Base-by-base conservation (phyloP, 2,888 invertebrate genomes). In the Electrophaes corylata region DNA sequence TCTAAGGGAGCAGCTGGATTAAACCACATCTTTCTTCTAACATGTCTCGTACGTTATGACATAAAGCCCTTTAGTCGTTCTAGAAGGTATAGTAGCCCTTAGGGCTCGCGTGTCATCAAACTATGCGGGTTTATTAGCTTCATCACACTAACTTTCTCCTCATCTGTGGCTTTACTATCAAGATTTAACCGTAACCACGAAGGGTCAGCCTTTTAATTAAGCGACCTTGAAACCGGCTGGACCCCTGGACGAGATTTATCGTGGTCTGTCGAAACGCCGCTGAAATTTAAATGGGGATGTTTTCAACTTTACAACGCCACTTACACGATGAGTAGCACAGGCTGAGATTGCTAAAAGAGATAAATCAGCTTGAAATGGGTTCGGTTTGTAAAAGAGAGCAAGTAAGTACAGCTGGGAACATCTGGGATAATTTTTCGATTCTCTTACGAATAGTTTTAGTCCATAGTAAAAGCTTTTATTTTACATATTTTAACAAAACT, bases 161-260 rank as follows among this genome's bases (percentile, higher is more conserved):
- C n/a, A 31, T 43, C 59, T 55, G 46, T 54, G 54, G 41, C 46
- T 59, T 54, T 46, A 51, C 72, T 79, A 78, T 79, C 78, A 81
- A 83, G 82, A 85, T 86, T 81, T 80, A 84, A 83, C 78, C 81
- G 72, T 69, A 70, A 67, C 72, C 71, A 40, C 37, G 16, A 37
- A 74, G 83, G 81, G 82, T 80, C 78, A 73, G 72, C 59, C 77
- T 73, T 80, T 83, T 85, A 84, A 84, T 85, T 84, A 84, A 79
- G 76, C 75, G 72, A 73, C 75, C 81, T 76, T 76, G 78, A 78
- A 73, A 77, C 72, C 74, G 71, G 68, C 69, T 56, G 46, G 26
- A 19, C 46, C 26, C 19, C 71, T 64, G 57, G 66, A 48, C 57
- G 65, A 51, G 81, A 83, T 83, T 84, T 83, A 83, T 81, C 71